Conservation (phyloP, 2,113 vertebrate species). For the Cavia aperea region DNA sequence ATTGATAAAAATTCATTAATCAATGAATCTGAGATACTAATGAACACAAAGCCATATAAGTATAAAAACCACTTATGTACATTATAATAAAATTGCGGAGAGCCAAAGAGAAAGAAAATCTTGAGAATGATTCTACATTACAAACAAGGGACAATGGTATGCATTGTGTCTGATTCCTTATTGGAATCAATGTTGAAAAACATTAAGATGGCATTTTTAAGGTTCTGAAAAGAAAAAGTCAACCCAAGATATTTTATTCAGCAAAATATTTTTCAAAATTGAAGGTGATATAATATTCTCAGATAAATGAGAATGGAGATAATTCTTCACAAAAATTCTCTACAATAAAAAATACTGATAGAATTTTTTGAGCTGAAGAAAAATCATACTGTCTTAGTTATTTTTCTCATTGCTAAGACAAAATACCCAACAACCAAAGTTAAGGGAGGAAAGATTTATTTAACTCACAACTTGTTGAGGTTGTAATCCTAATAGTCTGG, state of each 20-base stretch:
- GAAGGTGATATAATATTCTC: not conserved
- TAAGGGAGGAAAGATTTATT: not conserved
- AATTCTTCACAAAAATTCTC: not conserved
- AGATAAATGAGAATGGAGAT: not conserved
- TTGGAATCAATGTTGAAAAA: not conserved
- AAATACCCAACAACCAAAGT: not conserved
- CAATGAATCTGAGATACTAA: not conserved
- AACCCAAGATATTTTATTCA: not conserved
- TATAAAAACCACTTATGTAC: not conserved
- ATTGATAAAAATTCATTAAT: not conserved
- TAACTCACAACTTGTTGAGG: not conserved
- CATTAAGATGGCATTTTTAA: not conserved
- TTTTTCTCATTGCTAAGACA: not conserved
- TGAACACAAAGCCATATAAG: not conserved
- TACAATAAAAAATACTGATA: not conserved
- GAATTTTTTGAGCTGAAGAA: not conserved
- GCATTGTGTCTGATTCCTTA: not conserved
- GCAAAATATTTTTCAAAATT: not conserved
- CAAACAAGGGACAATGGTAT: not conserved
- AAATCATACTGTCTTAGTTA: not conserved
- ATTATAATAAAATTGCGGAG: not conserved
- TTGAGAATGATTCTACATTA: not conserved
- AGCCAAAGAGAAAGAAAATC: not conserved
- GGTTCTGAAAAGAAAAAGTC: not conserved
- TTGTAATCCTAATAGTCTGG: not conserved